phyloP scores from a whole-genome alignment of 2,888 invertebrate species.

The Esperia sulphurella region DNA sequence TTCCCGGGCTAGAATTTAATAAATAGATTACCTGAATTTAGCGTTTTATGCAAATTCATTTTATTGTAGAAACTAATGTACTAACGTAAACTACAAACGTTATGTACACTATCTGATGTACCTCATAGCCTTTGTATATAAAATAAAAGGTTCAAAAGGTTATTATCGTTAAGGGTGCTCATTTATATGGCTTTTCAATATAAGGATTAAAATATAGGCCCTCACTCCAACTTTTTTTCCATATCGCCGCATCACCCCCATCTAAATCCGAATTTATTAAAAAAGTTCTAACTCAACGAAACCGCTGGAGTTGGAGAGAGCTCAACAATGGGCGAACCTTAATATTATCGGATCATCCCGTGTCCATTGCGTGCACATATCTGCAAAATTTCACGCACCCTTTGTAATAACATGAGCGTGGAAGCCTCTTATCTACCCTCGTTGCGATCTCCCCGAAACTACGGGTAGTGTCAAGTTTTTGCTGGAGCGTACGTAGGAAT shows the following conservation, averaged over 20 bases:
- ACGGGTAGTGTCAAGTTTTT: conserved; percentile 7
- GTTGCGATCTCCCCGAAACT: conserved; percentile 41
- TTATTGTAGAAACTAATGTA: too few relatives aligned
- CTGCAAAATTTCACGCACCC: conserved; percentile 75
- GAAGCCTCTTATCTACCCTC: conserved; percentile 67
- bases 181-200: too few relatives aligned
- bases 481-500: conserved; percentile 3
- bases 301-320: conserved; percentile 7
- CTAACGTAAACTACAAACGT: too few relatives aligned
- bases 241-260: conserved; percentile 13
- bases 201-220: background rate
- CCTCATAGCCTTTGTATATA: too few relatives aligned
- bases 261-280: conserved; percentile 39
- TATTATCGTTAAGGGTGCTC: too few relatives aligned
- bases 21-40: background rate
- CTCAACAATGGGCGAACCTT: conserved; percentile 23
- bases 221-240: conserved; percentile 3
- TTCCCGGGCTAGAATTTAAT: too few relatives aligned
- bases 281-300: conserved; percentile 30
- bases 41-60: too few relatives aligned
- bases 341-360: conserved; percentile 57
- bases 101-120: too few relatives aligned
- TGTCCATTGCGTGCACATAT: conserved; percentile 54
- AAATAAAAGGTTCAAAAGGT: too few relatives aligned
- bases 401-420: conserved; percentile 62